Percentiles rank a stretch among this genome's conserved stretches.
phyloP scores from a whole-genome alignment of 2,113 vertebrate genomes.

The Saiga tatarica region DNA sequence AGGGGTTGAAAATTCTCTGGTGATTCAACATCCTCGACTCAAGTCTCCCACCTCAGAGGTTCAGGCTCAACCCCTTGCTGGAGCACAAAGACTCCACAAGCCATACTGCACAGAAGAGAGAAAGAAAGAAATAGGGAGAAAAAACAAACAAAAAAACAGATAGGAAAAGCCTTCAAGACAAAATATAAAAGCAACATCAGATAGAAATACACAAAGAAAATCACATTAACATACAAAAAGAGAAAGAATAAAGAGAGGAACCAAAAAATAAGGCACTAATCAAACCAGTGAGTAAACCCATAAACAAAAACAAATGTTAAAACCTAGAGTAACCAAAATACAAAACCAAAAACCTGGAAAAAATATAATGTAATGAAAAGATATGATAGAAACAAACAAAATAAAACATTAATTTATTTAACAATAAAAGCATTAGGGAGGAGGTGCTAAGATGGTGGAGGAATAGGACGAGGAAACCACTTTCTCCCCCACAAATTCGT shows the following conservation, averaged over 20 bases:
- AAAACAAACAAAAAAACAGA: not conserved
- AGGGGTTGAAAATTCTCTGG: not conserved
- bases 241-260: not conserved
- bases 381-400: not conserved
- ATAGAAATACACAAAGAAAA: not conserved
- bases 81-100: not conserved
- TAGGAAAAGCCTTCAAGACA: not conserved
- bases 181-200: not conserved
- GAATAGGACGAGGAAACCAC: no score
- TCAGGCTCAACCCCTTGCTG: not conserved
- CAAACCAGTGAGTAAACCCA: not conserved
- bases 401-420: not conserved
- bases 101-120: not conserved
- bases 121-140: not conserved
- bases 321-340: not conserved
- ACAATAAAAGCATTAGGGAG: not conserved
- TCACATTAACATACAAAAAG: not conserved
- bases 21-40: not conserved
- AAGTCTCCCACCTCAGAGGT: not conserved
- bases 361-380: not conserved
- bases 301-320: not conserved
- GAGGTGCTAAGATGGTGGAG: no score
- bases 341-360: not conserved
- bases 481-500: no score
- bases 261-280: not conserved